Conservation (phyloP, 2,888 invertebrate species). For the Drymonia ruficornis region DNA sequence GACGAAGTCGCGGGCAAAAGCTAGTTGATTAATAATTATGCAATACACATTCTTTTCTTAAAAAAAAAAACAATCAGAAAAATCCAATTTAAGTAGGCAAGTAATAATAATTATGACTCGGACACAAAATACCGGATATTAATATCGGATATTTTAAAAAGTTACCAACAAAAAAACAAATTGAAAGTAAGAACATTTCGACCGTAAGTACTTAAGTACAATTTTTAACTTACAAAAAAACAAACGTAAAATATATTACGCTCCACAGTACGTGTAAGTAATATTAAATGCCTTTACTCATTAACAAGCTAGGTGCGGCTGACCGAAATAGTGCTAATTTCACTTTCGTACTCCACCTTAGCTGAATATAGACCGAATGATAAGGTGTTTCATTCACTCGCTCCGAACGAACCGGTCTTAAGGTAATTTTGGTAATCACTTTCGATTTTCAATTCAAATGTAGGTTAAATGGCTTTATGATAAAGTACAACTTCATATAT, state of each 20-base stretch:
- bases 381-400: conserved; percentile 27
- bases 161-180: too few relatives aligned
- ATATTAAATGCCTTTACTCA: conserved; percentile 25
- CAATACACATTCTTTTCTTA: too few relatives aligned
- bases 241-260: neutral
- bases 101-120: too few relatives aligned
- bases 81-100: too few relatives aligned
- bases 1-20: too few relatives aligned
- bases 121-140: too few relatives aligned
- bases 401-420: conserved; percentile 27
- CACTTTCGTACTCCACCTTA: conserved; percentile 46
- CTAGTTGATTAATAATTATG: too few relatives aligned
- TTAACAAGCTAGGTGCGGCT: conserved; percentile 38
- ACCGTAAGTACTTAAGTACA: neutral
- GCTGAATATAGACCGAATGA: conserved; percentile 33
- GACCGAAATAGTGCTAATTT: conserved; percentile 55
- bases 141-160: too few relatives aligned
- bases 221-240: neutral
- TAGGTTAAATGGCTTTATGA: conserved; percentile 9
- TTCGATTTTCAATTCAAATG: conserved; percentile 28
- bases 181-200: too few relatives aligned
- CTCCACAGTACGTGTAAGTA: neutral
- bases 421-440: conserved; percentile 29
- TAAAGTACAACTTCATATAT: neutral
- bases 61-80: too few relatives aligned